Base-by-base conservation (phyloP, 2,888 invertebrate genomes). In the Marronus borbonicus region DNA sequence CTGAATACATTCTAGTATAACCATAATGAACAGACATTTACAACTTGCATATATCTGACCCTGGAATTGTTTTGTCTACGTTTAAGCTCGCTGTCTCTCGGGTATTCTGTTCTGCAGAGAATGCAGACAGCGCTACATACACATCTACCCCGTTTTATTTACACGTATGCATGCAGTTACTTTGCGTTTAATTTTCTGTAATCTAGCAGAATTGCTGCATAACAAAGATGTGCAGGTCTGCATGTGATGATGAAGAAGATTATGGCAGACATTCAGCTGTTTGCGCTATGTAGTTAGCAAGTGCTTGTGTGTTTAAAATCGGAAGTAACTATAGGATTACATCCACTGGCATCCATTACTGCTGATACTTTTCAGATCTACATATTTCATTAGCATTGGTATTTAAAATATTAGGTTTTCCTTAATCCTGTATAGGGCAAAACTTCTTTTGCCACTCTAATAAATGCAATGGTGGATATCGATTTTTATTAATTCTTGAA, bases 41-140 rank as follows among this genome's bases (percentile, higher is more conserved):
- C 55, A 50, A 69, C 69, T 69, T 69, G 69, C 50, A 55, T 69
- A 69, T 69, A 69, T 52, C 52, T 31, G 69, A 69, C 52, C 28
- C 52, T 69, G 52, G 69, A 69, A 69, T 69, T 69, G 69, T 69
- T 69, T 69, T 31, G 69, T 69, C 69, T 69, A 52, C 69, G n/a
- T 50, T 69, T 24, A 28, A 69, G 52, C 28, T 69, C 17, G 44
- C 44, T 66, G 69, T 31, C 69, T 69, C 69, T 28, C 69, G 50
- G 31, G 28, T 31, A 14, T 52, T 55, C 31, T 44, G 17, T 28
- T 17, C 17, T 44, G 7, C 14, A 8, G 12, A n/a, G 52, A 28
- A 28, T 69, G 31, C 7, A 52, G n/a, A 55, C 28, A 55, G 14
- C 31, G 17, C 31, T 20, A 52, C 52, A 31, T 69, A n/a, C 28